Evolutionary conservation across 1,140 invertebrate genomes (phyloP).

Genomic region (Cyclina sinensis): DNA sequence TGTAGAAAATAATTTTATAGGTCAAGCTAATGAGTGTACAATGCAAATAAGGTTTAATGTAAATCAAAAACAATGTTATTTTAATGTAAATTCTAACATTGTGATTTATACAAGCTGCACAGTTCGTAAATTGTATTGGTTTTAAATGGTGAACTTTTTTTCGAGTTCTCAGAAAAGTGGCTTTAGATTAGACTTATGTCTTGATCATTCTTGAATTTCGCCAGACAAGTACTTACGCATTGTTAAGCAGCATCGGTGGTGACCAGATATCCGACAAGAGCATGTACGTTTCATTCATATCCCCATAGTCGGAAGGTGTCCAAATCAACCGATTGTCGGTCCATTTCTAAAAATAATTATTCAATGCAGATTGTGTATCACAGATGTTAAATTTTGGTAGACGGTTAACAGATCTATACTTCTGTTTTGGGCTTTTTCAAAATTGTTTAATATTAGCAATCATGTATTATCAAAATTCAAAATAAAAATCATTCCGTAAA

Average conservation of each 20-base stretch:
- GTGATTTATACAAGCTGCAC: background rate
- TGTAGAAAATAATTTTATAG: no score
- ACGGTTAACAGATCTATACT: no score
- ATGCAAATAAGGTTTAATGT: background rate
- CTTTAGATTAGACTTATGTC: background rate
- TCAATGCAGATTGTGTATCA: no score
- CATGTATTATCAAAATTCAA: no score
- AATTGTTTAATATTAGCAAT: no score
- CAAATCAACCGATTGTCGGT: background rate
- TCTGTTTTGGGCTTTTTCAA: no score
- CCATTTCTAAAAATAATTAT: background rate
- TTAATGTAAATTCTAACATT: background rate
- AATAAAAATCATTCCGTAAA: no score
- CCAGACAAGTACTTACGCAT: background rate
- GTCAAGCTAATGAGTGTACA: no score
- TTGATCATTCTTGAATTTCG: background rate
- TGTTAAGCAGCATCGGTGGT: background rate
- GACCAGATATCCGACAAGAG: background rate
- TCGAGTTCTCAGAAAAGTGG: background rate
- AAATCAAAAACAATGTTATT: no score
- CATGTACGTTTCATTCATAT: background rate
- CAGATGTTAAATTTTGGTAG: no score
- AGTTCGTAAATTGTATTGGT: background rate
- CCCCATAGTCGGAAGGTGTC: background rate
- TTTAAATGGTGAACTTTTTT: background rate